Evolutionary conservation across 2,888 invertebrate species (phyloP), one percentile per base, ranked within the genome.

Genomic region (Cosmia pyralina): DNA sequence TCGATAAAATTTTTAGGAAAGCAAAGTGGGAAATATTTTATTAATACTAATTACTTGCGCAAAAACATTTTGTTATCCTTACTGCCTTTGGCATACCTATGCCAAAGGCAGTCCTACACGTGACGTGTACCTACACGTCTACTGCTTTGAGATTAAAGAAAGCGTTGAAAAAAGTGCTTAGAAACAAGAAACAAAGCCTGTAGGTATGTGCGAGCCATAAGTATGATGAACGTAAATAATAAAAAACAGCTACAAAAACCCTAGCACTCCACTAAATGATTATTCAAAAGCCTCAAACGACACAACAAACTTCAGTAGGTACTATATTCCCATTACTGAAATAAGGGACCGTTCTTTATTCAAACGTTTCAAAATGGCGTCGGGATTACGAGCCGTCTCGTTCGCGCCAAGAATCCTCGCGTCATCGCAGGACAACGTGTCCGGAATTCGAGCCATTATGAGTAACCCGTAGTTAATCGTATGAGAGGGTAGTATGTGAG

Each of bases 371-470:
- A 86, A 87, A 87, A 90, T 80, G 82, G 85, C 85, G 85, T 74
- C 82, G 34, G 66, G 74, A 74, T 82, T 72, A 79, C 69, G 58
- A 69, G 74, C 63, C 60, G 74, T 80, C 79, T 75, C 57, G 80
- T 82, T 86, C 84, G 82, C 85, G 81, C 85, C 75, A 84, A 80
- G 83, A 85, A 88, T 86, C 83, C 82, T 79, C 81, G 81, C 87
- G 84, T 89, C 88, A 88, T 85, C 85, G 83, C 79, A 69, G 85
- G 83, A 82, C 88, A 86, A 92, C 93, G 93, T 93, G 94, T 88
- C 75, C 75, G 86, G 93, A 93, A 94, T 94, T 83, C 85, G 81
- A 79, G 84, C 88, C 86, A 91, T 91, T 88, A 89, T 82, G 81
- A 79, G 83, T 72, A 79, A 72, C 77, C 83, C 82, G 70, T 78